phyloP scores from a whole-genome alignment of 2,113 vertebrate species.

The Ophiodon elongatus region DNA sequence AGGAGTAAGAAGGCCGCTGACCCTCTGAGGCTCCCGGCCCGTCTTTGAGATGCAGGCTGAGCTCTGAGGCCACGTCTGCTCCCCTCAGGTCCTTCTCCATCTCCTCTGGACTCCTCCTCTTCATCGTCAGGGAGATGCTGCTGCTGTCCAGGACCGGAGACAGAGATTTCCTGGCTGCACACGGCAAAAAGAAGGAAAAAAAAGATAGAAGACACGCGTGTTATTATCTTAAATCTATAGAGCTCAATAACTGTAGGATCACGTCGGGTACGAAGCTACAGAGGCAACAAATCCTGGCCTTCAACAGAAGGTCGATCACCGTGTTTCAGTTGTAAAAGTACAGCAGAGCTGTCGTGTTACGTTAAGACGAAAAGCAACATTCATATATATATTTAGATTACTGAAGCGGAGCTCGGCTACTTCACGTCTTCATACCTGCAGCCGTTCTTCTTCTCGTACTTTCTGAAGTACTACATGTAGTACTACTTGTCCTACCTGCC shows the following conservation, averaged over 20 bases:
- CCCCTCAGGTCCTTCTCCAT: conserved; percentile 83
- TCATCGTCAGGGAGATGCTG: conserved; percentile 79
- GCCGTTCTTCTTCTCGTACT: background rate
- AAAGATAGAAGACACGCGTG: background rate
- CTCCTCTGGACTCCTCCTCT: conserved; percentile 86
- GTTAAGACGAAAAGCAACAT: too few species aligned
- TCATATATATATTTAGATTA: too few species aligned
- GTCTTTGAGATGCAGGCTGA: conserved; percentile 68
- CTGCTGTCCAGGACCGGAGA: conserved; percentile 86
- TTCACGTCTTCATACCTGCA: too few species aligned
- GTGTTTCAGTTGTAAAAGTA: too few species aligned
- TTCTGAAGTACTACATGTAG: too few species aligned
- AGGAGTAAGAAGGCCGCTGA: conserved; percentile 9
- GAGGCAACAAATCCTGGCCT: too few species aligned
- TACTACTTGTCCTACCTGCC: too few species aligned
- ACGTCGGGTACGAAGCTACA: background rate
- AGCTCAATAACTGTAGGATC: background rate
- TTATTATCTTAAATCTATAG: background rate
- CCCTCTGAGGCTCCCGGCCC: conserved; percentile 58
- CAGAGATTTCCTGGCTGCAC: conserved; percentile 89
- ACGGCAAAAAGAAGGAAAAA: background rate
- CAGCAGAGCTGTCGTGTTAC: too few species aligned
- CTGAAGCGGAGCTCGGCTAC: too few species aligned
- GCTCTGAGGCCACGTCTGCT: conserved; percentile 61
- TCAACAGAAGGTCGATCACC: too few species aligned